Base-by-base conservation (phyloP, 1,140 invertebrate genomes). In the Hirudo medicinalis region DNA sequence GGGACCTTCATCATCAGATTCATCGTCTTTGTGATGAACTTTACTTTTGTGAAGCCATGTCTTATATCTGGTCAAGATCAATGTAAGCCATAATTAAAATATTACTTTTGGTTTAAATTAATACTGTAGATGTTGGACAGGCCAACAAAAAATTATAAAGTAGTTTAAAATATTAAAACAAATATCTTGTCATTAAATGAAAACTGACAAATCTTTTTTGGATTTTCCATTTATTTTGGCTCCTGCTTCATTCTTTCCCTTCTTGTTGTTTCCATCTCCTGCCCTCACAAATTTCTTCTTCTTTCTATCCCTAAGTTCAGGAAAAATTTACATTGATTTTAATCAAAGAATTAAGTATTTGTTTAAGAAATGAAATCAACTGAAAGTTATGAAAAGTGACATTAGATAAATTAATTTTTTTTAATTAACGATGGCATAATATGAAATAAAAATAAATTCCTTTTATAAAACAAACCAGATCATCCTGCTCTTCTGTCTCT, bases 11-110 rank as follows among this genome's bases (percentile, higher is more conserved):
- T 87, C 85, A 72, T 87, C 86, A 27, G 85, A 82, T 40, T 87
- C 84, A 63, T 84, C 79, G 15, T 82, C 81, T 66, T 86, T 84
- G 74, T 76, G 73, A 32, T 87, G 85, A 40, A 87, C 79, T 82
- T 92, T 91, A 54, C 86, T 89, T 75, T 89, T 90, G 73, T 91
- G 87, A 76, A 90, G 88, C 94, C 94, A 97, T 54, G 88, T 85
- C 67, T 87, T 86, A 80, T 79, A 79, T 67, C 76, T 82, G 73
- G 20, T 76, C 76, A 20, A 69, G 19, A 27, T 53, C 40, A 49
- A n/a, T 4, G n/a, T 27, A 70, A 54, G 53, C 1, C 15, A 22
- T 70, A 15, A 49, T 53, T 69, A 1, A 69, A 36, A 69, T 20
- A 27, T 32, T 22, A 27, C 2, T 20, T 4, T 5, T 32, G 32